phyloP scores from a whole-genome alignment of 1,140 invertebrate species.

The Archivesica marissinica region DNA sequence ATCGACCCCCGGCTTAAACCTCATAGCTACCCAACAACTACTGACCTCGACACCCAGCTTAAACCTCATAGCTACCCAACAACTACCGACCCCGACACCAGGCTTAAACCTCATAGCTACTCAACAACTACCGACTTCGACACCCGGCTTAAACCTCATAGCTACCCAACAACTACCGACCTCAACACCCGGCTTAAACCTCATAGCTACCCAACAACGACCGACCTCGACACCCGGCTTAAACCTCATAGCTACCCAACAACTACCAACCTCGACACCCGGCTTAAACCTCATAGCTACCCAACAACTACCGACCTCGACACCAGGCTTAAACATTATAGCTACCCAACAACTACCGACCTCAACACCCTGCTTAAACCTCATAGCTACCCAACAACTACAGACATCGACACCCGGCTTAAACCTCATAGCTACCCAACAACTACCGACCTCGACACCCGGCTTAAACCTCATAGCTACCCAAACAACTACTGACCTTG shows the following conservation, averaged over 20 bases:
- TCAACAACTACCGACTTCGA: not conserved
- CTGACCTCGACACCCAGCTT: not conserved
- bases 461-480: not conserved
- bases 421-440: not conserved
- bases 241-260: not conserved
- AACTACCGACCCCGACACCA: not conserved
- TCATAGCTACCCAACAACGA: not conserved
- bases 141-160: not conserved
- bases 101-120: not conserved
- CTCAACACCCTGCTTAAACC: not conserved
- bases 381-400: not conserved
- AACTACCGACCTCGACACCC: not conserved
- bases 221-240: not conserved
- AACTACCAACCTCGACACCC: not conserved
- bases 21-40: not conserved
- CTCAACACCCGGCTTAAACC: not conserved
- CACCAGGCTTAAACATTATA: not conserved
- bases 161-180: not conserved
- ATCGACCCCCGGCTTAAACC: not conserved
- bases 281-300: not conserved
- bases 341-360: not conserved
- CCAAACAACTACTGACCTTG: not conserved
- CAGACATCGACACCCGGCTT: not conserved
- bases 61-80: not conserved
- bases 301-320: not conserved